Evolutionary conservation across 2,888 invertebrate species (phyloP).

Genomic region (Amphipoea lucens): DNA sequence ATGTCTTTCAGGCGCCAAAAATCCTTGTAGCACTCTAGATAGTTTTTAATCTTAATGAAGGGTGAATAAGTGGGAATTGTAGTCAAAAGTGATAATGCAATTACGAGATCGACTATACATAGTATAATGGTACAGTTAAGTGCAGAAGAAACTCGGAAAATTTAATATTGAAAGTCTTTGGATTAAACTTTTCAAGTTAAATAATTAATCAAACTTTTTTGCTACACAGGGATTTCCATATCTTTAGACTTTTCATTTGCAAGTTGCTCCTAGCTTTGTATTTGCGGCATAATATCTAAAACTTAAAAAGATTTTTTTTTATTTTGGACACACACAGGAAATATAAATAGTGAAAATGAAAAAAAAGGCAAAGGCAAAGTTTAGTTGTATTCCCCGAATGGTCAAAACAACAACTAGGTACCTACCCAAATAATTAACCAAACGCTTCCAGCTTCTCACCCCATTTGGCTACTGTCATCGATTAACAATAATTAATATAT

Average conservation of each 20-base stretch:
- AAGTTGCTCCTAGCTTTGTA: neutral
- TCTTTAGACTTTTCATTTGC: conserved; percentile 18
- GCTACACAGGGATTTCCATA: conserved; percentile 10
- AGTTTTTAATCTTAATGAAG: neutral
- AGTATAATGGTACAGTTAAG: too few species aligned
- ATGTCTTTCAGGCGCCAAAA: neutral
- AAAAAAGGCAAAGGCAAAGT: too few species aligned
- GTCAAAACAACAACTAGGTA: too few species aligned
- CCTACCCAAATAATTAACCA: too few species aligned
- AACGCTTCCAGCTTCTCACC: neutral
- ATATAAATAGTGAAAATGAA: too few species aligned
- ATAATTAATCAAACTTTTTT: conserved; percentile 41
- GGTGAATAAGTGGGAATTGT: neutral
- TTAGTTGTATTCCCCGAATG: too few species aligned
- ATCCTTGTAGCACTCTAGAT: neutral
- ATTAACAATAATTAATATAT: neutral
- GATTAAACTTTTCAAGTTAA: conserved; percentile 24
- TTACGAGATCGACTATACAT: too few species aligned
- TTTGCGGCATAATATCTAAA: neutral
- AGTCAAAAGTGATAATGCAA: neutral
- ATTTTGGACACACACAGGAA: too few species aligned
- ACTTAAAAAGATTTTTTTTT: too few species aligned
- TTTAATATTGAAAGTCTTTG: conserved; percentile 5
- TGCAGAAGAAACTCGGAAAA: too few species aligned
- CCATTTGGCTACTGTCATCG: neutral